These are phyloP conservation scores for Hylaeus volcanicus DNA, from an alignment of 1,140 invertebrate species.

Conservation along the genomic window DNA sequence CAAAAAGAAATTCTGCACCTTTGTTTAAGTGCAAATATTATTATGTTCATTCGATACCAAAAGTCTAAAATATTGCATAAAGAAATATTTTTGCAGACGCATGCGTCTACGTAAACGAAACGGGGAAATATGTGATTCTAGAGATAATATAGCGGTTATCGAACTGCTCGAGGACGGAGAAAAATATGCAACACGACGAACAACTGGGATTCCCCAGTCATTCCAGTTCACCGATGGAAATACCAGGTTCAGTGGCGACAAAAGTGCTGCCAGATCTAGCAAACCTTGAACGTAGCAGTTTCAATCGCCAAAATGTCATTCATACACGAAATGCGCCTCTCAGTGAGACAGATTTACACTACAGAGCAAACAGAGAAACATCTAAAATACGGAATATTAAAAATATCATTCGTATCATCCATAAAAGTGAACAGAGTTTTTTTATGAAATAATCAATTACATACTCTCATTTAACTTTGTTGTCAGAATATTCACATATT, in stretches of 20 bases:
- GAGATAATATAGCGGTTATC: constrained; percentile 24
- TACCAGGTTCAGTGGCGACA: constrained; percentile 26
- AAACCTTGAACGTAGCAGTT: constrained; percentile 4
- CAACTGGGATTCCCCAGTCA: constrained; percentile 39
- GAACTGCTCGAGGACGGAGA: not conserved
- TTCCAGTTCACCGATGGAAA: constrained; percentile 41
- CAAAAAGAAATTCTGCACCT: no score
- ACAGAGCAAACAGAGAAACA: no score
- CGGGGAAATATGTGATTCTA: not conserved
- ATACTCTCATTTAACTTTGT: no score
- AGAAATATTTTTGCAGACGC: not conserved
- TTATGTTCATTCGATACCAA: no score
- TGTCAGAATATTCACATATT: no score
- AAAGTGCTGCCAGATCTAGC: constrained; percentile 22
- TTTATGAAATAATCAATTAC: no score
- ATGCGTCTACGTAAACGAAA: not conserved
- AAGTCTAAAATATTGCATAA: no score
- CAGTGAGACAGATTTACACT: no score
- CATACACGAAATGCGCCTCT: not conserved
- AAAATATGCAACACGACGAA: constrained; percentile 12
- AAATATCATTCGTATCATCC: no score
- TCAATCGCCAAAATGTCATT: not conserved
- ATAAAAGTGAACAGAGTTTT: no score
- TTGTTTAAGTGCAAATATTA: not conserved
- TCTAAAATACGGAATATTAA: no score